Conservation (phyloP, 2,797 vertebrate species). For the Darevskia nairensis region DNA sequence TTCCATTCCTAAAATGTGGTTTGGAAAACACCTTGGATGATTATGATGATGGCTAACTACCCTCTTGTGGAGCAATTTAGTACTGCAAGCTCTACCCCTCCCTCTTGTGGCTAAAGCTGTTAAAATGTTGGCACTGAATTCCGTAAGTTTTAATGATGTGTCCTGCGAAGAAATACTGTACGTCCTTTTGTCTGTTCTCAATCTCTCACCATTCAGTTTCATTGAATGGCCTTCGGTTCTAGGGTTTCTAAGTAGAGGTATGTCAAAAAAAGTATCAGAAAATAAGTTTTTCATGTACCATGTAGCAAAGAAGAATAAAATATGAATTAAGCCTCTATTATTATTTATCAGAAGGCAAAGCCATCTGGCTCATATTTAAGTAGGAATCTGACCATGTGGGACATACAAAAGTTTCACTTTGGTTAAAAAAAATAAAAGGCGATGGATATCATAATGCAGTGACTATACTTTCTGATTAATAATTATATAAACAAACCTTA, state of each 20-base stretch:
- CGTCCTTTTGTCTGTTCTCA: too few species aligned
- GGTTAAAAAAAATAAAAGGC: background rate
- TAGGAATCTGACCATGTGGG: background rate
- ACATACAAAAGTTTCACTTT: background rate
- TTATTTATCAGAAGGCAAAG: background rate
- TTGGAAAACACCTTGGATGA: background rate
- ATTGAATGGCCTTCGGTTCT: background rate
- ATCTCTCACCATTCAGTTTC: background rate
- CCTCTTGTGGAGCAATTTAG: conserved; percentile 22
- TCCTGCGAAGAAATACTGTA: background rate
- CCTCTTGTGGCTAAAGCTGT: background rate
- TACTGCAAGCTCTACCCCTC: background rate
- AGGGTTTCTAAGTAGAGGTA: background rate
- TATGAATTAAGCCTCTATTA: background rate
- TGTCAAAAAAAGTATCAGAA: background rate
- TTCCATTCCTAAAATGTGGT: background rate
- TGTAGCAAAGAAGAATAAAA: background rate
- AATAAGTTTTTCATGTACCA: background rate
- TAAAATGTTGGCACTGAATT: background rate
- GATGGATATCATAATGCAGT: background rate
- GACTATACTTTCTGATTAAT: background rate
- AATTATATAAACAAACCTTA: background rate
- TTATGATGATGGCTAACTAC: background rate
- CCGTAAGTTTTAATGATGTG: background rate
- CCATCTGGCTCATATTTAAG: background rate